Base-by-base conservation (phyloP, 2,797 vertebrate genomes). In the Anas bernieri region DNA sequence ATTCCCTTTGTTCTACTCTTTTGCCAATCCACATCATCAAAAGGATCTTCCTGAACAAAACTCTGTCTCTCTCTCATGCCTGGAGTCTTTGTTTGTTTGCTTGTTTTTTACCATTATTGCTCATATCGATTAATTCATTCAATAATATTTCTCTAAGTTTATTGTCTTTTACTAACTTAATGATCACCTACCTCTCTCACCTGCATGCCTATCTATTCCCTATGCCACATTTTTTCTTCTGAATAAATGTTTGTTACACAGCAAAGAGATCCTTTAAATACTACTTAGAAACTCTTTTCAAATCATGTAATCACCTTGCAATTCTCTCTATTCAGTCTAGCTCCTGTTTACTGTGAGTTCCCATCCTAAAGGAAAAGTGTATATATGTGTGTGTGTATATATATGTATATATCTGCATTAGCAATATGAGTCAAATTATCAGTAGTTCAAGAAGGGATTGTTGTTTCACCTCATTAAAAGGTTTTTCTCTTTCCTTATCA, bases 401-500 rank as follows among this genome's bases (percentile, higher is more conserved):
- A 30, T 26, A 14, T 22, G 22, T 59, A 64, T 72, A 8, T 35
- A 35, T 23, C 30, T 90, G 48, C 41, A 55, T 88, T 70, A 83
- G 33, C 48, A 72, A 26, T 55, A 61, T 85, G 66, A 89, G 48
- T 48, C 95, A 86, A 92, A 74, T 89, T 84, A 92, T 78, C 77
- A 88, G 78, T 74, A 89, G 66, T 82, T 96, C 77, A 59, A 89
- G 82, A 80, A 91, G 54, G 74, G 77, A 70, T 93, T 92, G 80
- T 66, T 78, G 73, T 95, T 96, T 97, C 85, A 95, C 80, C 90
- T 88, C 77, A 87, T 96, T 95, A 95, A 97, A 96, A 96, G 90
- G 74, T 88, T 94, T 96, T 94, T 86, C 80, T 96, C 89, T 97
- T 93, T 96, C 96, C 92, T 96, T 97, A 97, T 97, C 96, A 76